phyloP scores from a whole-genome alignment of 2,113 vertebrate genomes.

The Clarias macrocephalus region DNA sequence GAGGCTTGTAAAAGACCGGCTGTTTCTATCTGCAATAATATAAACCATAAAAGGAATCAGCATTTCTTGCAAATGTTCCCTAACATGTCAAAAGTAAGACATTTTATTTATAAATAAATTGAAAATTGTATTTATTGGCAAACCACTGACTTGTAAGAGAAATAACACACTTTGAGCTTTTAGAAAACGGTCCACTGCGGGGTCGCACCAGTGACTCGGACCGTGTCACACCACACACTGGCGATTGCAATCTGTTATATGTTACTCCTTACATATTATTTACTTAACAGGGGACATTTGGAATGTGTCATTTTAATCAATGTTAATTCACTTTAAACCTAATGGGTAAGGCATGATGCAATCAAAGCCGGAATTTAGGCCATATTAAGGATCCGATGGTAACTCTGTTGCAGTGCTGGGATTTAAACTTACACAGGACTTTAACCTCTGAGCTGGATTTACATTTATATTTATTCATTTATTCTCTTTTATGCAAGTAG shows the following conservation, averaged over 20 bases:
- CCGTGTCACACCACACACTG: neutral
- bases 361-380: neutral
- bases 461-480: slow-evolving; percentile 20
- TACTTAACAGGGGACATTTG: neutral
- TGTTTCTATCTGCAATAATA: neutral
- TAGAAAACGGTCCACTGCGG: neutral
- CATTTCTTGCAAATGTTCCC: neutral
- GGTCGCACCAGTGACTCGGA: neutral
- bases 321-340: neutral
- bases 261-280: neutral
- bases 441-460: slow-evolving; percentile 9
- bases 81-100: neutral
- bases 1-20: neutral
- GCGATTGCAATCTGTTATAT: neutral
- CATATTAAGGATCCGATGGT: neutral
- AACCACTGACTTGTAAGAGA: neutral
- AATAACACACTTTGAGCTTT: neutral
- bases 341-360: neutral
- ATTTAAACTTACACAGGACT: slow-evolving; percentile 19
- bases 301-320: neutral
- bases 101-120: neutral
- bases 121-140: neutral
- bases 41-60: neutral
- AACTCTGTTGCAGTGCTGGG: slow-evolving; percentile 10
- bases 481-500: slow-evolving; percentile 30